phyloP scores from a whole-genome alignment of 35 echinoderm and acorn worm genomes.

The Ophiothrix spiculata region DNA sequence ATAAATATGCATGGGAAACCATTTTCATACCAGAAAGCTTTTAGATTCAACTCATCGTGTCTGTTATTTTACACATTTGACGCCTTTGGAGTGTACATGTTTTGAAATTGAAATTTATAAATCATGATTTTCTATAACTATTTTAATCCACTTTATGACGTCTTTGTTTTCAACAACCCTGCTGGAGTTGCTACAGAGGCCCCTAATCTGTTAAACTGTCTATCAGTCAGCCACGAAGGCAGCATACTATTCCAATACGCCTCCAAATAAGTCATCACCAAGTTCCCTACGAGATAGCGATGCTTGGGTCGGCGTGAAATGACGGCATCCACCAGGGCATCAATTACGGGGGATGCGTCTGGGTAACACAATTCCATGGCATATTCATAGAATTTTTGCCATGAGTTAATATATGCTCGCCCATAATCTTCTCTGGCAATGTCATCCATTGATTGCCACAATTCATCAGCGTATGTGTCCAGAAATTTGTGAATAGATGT shows the following conservation, averaged over 20 bases:
- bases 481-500: slow-evolving; percentile 18
- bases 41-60: too few species aligned
- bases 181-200: neutral
- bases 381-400: neutral
- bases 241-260: slow-evolving; percentile 15
- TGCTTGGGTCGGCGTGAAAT: slow-evolving; percentile 19
- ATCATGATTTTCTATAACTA: too few species aligned
- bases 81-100: too few species aligned
- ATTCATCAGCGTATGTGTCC: neutral
- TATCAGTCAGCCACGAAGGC: slow-evolving; percentile 45
- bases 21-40: too few species aligned
- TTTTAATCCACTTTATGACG: neutral
- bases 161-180: neutral
- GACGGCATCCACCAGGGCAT: slow-evolving; percentile 40
- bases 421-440: slow-evolving; percentile 26
- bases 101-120: too few species aligned
- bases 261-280: slow-evolving; percentile 14
- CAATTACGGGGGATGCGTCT: slow-evolving; percentile 26
- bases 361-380: neutral
- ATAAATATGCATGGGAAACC: too few species aligned
- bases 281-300: slow-evolving; percentile 35
- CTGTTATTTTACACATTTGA: too few species aligned
- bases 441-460: slow-evolving; percentile 28
- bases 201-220: neutral
- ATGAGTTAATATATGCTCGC: slow-evolving; percentile 28